Evolutionary conservation across 1,140 invertebrate genomes (phyloP), one percentile per base, ranked within the genome.

Genomic region (Scaptomyza graminum): DNA sequence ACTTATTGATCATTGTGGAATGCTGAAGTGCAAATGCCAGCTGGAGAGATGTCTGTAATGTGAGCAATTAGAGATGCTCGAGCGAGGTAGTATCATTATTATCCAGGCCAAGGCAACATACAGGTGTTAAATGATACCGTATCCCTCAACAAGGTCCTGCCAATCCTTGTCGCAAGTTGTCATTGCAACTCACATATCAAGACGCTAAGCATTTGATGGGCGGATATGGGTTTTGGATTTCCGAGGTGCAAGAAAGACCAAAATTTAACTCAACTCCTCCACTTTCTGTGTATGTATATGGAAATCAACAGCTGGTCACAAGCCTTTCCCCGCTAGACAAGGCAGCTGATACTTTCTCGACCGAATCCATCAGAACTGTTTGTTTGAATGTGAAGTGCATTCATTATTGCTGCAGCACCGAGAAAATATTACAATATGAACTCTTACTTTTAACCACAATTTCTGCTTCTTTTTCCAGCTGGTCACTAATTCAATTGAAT

Each of bases 1-100:
- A 85, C 82, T 85, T 85, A 85, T 85, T 85, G 82, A 83, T 85
- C 82, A 66, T 71, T 84, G 80, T 84, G 25, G 18, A 25, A 46
- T 15, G 50, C 54, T 51, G 51, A 76, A 76, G 80, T 79, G 80
- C 73, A 84, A 84, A 79, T 84, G 83, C 87, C 78, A 87, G 74
- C 82, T 81, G 82, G 56, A 60, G 56, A 60, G 39, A 18, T 31
- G 12, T 44, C 31, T 78, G 82, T 73, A 82, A 85, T 82, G 83
- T 76, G 83, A 88, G 82, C 78, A 85, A 87, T 85, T 82, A 69
- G 70, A 68, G 31, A 59, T 49, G 47, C 55, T 11, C 22, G 39
- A 41, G 50, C 46, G 44, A 67, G 59, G 25, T 72, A 88, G 25
- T 72, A 88, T 87, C 72, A 83, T 74, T 79, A 80, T 65, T 72